Conservation (phyloP, 2,113 vertebrate genomes). For the Vombatus ursinus region DNA sequence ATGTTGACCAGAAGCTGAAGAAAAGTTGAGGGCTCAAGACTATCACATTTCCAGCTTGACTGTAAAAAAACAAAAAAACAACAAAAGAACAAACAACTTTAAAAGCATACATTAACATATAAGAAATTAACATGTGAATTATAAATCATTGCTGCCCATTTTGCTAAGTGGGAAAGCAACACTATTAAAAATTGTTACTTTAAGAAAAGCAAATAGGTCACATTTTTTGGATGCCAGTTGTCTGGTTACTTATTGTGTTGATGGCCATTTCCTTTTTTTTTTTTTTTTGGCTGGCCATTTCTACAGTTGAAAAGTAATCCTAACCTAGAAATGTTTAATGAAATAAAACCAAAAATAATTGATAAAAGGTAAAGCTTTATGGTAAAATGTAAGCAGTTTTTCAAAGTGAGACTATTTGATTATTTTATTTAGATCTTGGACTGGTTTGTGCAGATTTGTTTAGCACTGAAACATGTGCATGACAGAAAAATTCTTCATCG, state of each 20-base stretch:
- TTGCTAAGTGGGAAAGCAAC: not conserved
- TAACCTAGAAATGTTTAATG: conserved; percentile 30
- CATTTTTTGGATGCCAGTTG: not conserved
- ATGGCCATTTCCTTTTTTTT: not conserved
- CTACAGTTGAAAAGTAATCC: conserved; percentile 26
- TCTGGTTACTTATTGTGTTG: conserved; percentile 8
- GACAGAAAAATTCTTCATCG: conserved; percentile 98
- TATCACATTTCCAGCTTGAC: not conserved
- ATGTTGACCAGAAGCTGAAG: not conserved
- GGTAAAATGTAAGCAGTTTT: conserved; percentile 31
- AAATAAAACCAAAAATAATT: not conserved
- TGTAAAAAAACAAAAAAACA: too few relatives aligned
- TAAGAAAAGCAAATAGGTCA: not conserved
- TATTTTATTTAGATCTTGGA: conserved; percentile 90
- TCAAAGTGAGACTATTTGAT: conserved; percentile 34
- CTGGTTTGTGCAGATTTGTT: conserved; percentile 98
- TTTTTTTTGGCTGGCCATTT: not conserved
- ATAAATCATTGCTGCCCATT: not conserved
- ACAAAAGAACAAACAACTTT: too few relatives aligned
- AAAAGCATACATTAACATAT: not conserved
- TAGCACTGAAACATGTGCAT: conserved; percentile 97
- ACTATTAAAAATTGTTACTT: not conserved
- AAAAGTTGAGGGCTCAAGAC: not conserved
- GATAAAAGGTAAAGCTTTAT: conserved; percentile 10
- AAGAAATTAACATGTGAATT: not conserved